Conservation (phyloP, 2,113 vertebrate species). For the Emydura subglobosa region DNA sequence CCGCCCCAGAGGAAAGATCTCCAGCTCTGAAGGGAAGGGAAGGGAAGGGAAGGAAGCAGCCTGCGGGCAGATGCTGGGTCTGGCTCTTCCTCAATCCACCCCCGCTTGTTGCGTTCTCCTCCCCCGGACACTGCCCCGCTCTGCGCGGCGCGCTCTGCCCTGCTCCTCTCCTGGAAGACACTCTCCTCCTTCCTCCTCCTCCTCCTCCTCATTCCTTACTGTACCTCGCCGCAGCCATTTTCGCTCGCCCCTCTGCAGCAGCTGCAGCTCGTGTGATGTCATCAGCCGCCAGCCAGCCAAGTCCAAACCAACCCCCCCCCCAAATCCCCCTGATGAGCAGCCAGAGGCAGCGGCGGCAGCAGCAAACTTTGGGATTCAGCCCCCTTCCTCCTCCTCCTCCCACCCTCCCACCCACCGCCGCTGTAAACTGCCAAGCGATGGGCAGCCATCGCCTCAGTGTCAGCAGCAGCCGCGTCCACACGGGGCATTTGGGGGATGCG, state of each 20-base stretch:
- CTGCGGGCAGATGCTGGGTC: background rate
- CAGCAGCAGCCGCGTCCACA: background rate
- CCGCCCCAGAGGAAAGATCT: background rate
- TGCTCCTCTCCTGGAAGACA: too few relatives aligned
- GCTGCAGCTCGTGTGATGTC: conserved; percentile 72
- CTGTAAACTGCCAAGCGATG: background rate
- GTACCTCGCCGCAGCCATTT: conserved; percentile 71
- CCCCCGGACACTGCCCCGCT: background rate
- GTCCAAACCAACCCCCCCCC: background rate
- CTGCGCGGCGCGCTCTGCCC: background rate
- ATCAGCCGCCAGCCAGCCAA: conserved; percentile 10
- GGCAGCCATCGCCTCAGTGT: background rate
- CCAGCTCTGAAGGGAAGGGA: background rate
- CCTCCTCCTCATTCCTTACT: background rate
- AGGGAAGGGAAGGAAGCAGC: background rate
- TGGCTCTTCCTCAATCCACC: background rate
- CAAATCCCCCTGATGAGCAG: background rate
- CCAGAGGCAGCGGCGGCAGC: background rate
- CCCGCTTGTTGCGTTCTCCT: fast-evolving
- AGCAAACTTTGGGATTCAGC: background rate
- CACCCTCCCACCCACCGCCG: background rate
- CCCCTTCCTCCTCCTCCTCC: background rate
- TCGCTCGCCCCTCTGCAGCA: conserved; percentile 49
- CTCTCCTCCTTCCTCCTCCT: background rate
- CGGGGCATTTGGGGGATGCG: background rate